Conservation (phyloP, 2,797 vertebrate species). For the Pseudochirops cupreus region DNA sequence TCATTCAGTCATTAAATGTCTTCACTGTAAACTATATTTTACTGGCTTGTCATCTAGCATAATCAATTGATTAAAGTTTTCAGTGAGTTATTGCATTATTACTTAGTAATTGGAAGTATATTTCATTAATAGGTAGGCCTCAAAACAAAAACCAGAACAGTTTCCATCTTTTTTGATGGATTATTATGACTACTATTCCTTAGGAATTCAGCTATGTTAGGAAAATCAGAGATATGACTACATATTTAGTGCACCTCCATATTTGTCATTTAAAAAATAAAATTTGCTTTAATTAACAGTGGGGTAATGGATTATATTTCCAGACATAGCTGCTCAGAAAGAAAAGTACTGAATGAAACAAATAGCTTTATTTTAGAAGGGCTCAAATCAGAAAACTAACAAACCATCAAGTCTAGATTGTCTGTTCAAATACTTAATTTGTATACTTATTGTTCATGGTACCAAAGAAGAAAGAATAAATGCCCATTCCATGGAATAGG, state of each 20-base stretch:
- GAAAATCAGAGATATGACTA: background rate
- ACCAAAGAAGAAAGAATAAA: background rate
- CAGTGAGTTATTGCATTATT: slow-evolving; percentile 24
- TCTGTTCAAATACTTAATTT: slow-evolving; percentile 24
- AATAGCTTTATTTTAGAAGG: background rate
- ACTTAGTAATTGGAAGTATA: slow-evolving; percentile 39
- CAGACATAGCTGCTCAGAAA: slow-evolving; percentile 26
- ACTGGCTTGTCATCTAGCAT: slow-evolving; percentile 17
- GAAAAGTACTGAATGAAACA: background rate
- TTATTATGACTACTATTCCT: slow-evolving; percentile 41
- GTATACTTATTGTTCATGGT: background rate
- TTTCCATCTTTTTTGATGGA: slow-evolving; percentile 6
- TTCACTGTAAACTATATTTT: slow-evolving; percentile 34
- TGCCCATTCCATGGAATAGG: background rate
- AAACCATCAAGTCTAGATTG: background rate
- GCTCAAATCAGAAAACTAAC: background rate
- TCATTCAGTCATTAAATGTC: slow-evolving; percentile 41
- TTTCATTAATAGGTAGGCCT: slow-evolving; percentile 13
- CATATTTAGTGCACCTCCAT: slow-evolving; percentile 8
- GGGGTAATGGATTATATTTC: background rate
- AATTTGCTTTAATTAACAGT: background rate
- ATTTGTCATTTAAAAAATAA: slow-evolving; percentile 22
- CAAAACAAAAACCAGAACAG: slow-evolving; percentile 57
- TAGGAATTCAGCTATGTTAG: background rate
- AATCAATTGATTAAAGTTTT: slow-evolving; percentile 54